Conservation (phyloP, 2,797 vertebrate genomes). For the Apogon hyalosoma region DNA sequence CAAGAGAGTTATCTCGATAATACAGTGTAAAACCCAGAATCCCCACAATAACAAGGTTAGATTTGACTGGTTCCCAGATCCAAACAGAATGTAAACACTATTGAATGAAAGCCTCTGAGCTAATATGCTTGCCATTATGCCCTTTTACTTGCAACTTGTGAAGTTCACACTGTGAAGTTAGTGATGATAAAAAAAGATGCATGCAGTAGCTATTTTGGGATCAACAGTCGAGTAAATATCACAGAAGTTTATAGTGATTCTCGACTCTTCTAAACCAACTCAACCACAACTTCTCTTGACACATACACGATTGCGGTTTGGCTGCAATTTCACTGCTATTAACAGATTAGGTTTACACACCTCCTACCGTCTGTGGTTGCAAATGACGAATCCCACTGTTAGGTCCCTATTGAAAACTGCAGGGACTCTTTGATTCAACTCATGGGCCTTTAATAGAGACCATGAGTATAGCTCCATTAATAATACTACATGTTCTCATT, state of each 20-base stretch:
- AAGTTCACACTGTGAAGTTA: neutral
- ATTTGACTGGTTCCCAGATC: neutral
- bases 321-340: conserved; percentile 17
- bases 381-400: neutral
- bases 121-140: neutral
- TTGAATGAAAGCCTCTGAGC: neutral
- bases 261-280: conserved; percentile 23
- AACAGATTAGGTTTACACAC: conserved; percentile 9
- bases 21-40: neutral
- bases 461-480: conserved; percentile 16
- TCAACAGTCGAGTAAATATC: neutral
- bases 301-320: conserved; percentile 3
- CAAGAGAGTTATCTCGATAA: neutral
- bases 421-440: neutral
- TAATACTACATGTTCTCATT: conserved; percentile 31
- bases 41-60: neutral
- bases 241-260: conserved; percentile 16
- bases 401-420: neutral
- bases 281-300: conserved; percentile 50
- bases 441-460: conserved; percentile 2
- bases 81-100: conserved; percentile 3
- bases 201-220: no score
- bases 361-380: neutral
- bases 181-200: neutral
- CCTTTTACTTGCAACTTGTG: neutral